Percentiles rank a stretch among this genome's conserved stretches.
Evolutionary conservation across 1,140 invertebrate genomes (phyloP).

Genomic region (Calliphora vicina): DNA sequence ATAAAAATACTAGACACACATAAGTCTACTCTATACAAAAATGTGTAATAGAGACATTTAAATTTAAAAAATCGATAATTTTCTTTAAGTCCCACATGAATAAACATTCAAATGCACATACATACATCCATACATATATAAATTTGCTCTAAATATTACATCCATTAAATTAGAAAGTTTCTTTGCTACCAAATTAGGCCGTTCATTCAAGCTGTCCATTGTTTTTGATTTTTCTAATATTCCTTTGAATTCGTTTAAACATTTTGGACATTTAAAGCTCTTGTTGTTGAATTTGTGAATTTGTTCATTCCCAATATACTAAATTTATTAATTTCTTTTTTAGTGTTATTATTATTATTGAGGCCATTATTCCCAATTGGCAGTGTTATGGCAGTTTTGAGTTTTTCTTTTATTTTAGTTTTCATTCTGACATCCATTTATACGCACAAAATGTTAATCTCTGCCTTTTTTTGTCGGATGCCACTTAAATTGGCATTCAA

Average conservation of each 20-base stretch:
- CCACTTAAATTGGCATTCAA: not conserved
- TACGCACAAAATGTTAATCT: conserved; percentile 4
- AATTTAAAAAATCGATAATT: conserved; percentile 18
- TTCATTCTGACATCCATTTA: not conserved
- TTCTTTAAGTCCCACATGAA: not conserved
- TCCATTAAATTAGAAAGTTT: too few species aligned
- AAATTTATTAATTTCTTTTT: not conserved
- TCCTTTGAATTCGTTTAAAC: not conserved
- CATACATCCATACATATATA: too few species aligned
- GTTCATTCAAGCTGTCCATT: too few species aligned
- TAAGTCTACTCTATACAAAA: too few species aligned
- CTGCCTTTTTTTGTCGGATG: not conserved
- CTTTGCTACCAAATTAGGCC: too few species aligned
- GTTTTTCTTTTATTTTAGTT: not conserved
- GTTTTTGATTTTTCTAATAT: not conserved
- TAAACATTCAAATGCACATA: too few species aligned
- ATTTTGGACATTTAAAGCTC: not conserved
- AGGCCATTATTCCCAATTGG: not conserved
- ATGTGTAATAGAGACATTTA: conserved; percentile 19
- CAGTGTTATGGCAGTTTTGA: not conserved
- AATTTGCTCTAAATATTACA: too few species aligned
- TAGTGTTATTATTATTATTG: conserved; percentile 2
- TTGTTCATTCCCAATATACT: not conserved
- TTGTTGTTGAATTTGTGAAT: not conserved
- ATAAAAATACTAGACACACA: not conserved